Conservation (phyloP, 2,888 invertebrate genomes). For the Drosophila anomelani region DNA sequence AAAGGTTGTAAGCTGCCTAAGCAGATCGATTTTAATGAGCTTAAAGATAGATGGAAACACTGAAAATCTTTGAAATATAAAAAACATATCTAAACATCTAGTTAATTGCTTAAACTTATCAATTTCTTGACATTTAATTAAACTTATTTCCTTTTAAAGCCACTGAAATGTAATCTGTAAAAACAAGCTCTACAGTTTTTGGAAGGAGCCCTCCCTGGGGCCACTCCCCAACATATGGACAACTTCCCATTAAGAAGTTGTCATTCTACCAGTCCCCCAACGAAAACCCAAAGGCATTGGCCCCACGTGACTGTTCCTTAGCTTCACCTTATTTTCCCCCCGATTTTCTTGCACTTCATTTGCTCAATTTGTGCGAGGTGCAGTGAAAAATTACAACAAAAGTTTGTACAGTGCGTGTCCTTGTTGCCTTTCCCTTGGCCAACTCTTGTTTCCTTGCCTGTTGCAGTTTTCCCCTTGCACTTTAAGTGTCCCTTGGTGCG, state of each 20-base stretch:
- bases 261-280: constrained; percentile 13
- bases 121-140: neutral
- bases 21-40: too few species aligned
- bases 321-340: constrained; percentile 17
- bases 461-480: constrained; percentile 60
- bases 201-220: neutral
- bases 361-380: constrained; percentile 58
- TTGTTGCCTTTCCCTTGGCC: constrained; percentile 39
- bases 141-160: neutral
- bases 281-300: constrained; percentile 10
- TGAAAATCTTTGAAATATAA: neutral
- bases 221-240: constrained; percentile 29
- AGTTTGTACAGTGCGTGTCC: constrained; percentile 29
- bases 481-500: constrained; percentile 64
- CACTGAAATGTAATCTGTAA: neutral
- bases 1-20: too few species aligned
- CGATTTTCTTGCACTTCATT: constrained; percentile 66
- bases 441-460: constrained; percentile 26
- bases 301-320: constrained; percentile 28
- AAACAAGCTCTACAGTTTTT: neutral
- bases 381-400: constrained; percentile 38
- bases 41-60: too few species aligned
- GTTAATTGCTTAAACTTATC: neutral
- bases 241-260: constrained; percentile 40
- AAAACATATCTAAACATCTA: neutral